Evolutionary conservation across 2,797 vertebrate genomes (phyloP).

Genomic region (Rhinichthys osculus): DNA sequence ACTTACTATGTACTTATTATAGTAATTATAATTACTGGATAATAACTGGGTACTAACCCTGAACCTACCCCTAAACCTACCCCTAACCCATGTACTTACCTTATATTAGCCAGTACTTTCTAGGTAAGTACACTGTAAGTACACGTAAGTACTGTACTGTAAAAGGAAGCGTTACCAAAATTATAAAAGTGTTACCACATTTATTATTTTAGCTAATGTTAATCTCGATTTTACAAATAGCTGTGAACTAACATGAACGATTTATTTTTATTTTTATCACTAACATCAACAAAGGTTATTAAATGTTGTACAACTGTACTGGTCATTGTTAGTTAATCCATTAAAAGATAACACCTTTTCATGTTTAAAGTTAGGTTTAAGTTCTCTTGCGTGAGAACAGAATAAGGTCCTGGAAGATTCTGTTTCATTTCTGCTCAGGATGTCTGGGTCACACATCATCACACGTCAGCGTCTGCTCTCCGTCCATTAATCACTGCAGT

Average conservation of each 20-base stretch:
- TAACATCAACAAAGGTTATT: not conserved
- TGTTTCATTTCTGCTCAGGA: not conserved
- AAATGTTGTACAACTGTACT: not conserved
- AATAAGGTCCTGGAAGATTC: not conserved
- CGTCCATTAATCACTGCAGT: conserved; percentile 38
- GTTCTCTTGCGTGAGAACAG: not conserved
- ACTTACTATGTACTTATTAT: too few relatives aligned
- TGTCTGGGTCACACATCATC: conserved; percentile 38
- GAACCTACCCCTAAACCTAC: too few relatives aligned
- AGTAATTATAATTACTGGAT: too few relatives aligned
- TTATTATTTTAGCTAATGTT: not conserved
- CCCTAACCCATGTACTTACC: too few relatives aligned
- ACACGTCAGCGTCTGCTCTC: conserved; percentile 20
- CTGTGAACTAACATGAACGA: not conserved
- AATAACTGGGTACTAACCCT: too few relatives aligned
- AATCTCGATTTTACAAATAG: not conserved
- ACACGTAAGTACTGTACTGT: too few relatives aligned
- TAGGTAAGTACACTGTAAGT: too few relatives aligned
- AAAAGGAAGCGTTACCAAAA: not conserved
- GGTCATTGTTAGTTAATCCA: not conserved
- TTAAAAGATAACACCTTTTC: not conserved
- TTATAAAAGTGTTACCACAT: not conserved
- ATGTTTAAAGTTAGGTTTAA: not conserved
- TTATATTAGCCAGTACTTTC: too few relatives aligned
- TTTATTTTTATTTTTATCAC: not conserved